Evolutionary conservation across 53 echinoderm and acorn worm species (phyloP).

Genomic region (Stichopus horrens): DNA sequence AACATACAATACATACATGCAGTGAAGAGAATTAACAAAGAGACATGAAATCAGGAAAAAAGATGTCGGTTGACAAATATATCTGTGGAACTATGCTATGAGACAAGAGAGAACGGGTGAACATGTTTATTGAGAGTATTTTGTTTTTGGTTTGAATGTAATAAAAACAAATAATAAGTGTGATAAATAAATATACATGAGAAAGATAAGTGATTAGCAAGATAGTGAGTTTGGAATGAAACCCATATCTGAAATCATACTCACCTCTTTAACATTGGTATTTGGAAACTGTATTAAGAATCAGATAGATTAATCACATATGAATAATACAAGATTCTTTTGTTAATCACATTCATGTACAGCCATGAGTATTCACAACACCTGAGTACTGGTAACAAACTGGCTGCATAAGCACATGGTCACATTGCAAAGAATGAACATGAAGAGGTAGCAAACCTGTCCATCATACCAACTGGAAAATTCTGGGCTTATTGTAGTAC

Average conservation of each 20-base stretch:
- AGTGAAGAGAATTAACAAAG: constrained; percentile 20
- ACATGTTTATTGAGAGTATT: neutral
- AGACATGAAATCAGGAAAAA: neutral
- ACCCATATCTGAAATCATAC: constrained; percentile 36
- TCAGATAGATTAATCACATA: constrained; percentile 37
- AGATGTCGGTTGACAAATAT: constrained; percentile 8
- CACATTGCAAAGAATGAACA: no score
- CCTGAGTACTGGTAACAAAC: no score
- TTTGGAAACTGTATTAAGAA: constrained; percentile 36
- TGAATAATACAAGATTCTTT: constrained; percentile 15
- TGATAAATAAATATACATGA: neutral
- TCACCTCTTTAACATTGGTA: constrained; percentile 41
- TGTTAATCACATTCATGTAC: constrained; percentile 19
- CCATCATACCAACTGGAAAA: no score
- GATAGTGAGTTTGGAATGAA: constrained; percentile 41
- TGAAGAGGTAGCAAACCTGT: no score
- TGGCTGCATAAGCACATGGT: no score
- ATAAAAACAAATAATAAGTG: neutral
- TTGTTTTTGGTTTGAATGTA: neutral
- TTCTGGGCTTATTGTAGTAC: no score
- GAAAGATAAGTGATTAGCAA: constrained; percentile 26
- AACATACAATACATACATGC: constrained; percentile 25
- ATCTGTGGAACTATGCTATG: constrained; percentile 32
- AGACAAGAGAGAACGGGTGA: neutral
- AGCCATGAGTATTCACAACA: neutral